Evolutionary conservation across 2,797 vertebrate species (phyloP).

Genomic region (Odontamblyopus rebecca): DNA sequence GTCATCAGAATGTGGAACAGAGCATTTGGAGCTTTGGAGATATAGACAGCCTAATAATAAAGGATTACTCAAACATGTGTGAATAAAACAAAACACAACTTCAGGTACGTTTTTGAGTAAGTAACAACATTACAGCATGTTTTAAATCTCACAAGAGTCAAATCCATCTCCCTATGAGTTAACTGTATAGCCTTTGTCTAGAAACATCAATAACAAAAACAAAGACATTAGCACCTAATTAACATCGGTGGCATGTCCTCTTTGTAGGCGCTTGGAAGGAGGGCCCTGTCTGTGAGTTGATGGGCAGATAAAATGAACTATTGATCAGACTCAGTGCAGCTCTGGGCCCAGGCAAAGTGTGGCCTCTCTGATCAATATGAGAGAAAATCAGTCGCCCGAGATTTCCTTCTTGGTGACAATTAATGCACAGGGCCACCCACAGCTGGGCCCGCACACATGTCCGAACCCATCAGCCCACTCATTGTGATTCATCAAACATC

Average conservation of each 20-base stretch:
- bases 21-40: too few species aligned
- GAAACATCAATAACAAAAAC: slow-evolving; percentile 44
- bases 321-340: slow-evolving; percentile 62
- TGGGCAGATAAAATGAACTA: slow-evolving; percentile 74
- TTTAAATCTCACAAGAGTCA: too few species aligned
- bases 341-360: slow-evolving; percentile 48
- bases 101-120: too few species aligned
- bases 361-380: slow-evolving; percentile 56
- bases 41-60: too few species aligned
- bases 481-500: neutral
- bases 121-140: neutral
- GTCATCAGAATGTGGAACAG: too few species aligned
- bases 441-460: slow-evolving; percentile 21
- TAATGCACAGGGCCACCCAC: slow-evolving; percentile 48
- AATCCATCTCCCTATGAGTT: neutral
- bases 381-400: slow-evolving; percentile 43
- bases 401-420: slow-evolving; percentile 58
- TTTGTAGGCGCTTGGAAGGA: slow-evolving; percentile 23
- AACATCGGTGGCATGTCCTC: slow-evolving; percentile 46
- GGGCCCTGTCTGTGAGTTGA: slow-evolving; percentile 41
- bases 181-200: slow-evolving; percentile 28
- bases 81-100: too few species aligned
- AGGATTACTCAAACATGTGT: too few species aligned
- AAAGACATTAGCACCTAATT: slow-evolving; percentile 53
- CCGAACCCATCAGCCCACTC: slow-evolving; percentile 20